Evolutionary conservation across 92 coral and sea anemone species (phyloP).

Genomic region (Epizoanthus fatuus): DNA sequence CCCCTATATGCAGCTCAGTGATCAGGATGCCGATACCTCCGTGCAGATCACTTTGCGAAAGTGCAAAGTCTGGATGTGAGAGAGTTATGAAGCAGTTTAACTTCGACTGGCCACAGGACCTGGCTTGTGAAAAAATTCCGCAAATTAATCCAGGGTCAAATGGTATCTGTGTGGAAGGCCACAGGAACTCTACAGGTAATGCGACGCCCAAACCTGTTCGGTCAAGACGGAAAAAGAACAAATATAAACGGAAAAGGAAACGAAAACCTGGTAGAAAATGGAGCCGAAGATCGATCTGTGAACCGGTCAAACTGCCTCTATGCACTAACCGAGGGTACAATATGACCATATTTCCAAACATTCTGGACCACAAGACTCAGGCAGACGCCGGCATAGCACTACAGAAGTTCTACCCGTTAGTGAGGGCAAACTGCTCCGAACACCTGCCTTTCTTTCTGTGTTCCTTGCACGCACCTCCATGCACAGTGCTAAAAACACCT

Average conservation of each 20-base stretch:
- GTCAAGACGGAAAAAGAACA: constrained; percentile 23
- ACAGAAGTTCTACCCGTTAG: constrained; percentile 3
- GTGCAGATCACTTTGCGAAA: constrained; percentile 64
- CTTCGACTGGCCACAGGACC: constrained; percentile 47
- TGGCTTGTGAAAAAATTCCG: constrained; percentile 50
- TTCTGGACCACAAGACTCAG: constrained; percentile 2
- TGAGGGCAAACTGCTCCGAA: constrained; percentile 28
- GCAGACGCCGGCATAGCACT: background rate
- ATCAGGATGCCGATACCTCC: constrained; percentile 42
- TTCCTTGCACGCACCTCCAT: constrained; percentile 12
- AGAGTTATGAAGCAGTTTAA: constrained; percentile 25
- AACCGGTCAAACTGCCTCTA: constrained; percentile 2
- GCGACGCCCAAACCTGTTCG: background rate
- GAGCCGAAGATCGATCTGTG: background rate
- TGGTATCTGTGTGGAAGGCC: constrained; percentile 1
- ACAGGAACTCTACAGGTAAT: background rate
- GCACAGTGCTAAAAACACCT: background rate
- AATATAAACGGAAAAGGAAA: background rate
- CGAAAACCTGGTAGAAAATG: background rate
- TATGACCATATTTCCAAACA: constrained; percentile 9
- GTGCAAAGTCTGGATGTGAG: constrained; percentile 45
- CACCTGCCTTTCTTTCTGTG: constrained; percentile 18
- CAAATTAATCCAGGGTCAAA: background rate
- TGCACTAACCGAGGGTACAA: constrained; percentile 1
- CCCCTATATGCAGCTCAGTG: constrained; percentile 45